Evolutionary conservation across 2,113 vertebrate genomes (phyloP).

Genomic region (Ammodytes marinus): DNA sequence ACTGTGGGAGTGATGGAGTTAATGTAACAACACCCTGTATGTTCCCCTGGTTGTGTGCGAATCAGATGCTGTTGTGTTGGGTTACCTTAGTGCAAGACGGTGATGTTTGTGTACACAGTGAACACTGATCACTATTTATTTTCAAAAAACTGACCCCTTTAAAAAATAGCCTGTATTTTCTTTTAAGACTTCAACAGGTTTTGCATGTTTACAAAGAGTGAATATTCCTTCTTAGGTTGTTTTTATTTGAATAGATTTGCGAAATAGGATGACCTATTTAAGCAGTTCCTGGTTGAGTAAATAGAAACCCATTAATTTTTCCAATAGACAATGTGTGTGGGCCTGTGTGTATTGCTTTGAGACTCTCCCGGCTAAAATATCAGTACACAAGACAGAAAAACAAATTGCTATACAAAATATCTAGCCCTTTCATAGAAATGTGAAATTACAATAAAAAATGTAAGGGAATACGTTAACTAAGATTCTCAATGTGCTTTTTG

Average conservation of each 20-base stretch:
- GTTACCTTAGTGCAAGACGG: conserved; percentile 18
- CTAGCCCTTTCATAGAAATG: neutral
- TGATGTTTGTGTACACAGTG: conserved; percentile 8
- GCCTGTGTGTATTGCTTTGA: neutral
- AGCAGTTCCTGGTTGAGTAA: neutral
- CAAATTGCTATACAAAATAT: neutral
- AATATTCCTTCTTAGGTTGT: neutral
- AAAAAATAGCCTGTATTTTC: neutral
- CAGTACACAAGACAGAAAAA: no score
- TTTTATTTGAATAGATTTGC: neutral
- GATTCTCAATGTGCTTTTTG: neutral
- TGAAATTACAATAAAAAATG: neutral
- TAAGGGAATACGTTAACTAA: neutral
- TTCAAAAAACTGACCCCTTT: neutral
- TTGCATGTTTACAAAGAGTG: neutral
- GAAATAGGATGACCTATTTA: neutral
- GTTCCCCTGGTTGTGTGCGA: conserved; percentile 29
- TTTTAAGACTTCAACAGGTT: neutral
- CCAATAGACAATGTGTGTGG: neutral
- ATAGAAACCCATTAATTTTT: neutral
- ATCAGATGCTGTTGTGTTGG: conserved; percentile 43
- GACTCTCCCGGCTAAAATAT: neutral
- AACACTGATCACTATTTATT: neutral
- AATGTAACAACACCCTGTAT: conserved; percentile 24
- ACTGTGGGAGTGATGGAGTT: conserved; percentile 42